A percentile compares a stretch with the other conserved stretches of the same genome.
These are phyloP conservation scores for Drosophila fuyamai DNA, from an alignment of 1,140 invertebrate species.

Conservation along the genomic window DNA sequence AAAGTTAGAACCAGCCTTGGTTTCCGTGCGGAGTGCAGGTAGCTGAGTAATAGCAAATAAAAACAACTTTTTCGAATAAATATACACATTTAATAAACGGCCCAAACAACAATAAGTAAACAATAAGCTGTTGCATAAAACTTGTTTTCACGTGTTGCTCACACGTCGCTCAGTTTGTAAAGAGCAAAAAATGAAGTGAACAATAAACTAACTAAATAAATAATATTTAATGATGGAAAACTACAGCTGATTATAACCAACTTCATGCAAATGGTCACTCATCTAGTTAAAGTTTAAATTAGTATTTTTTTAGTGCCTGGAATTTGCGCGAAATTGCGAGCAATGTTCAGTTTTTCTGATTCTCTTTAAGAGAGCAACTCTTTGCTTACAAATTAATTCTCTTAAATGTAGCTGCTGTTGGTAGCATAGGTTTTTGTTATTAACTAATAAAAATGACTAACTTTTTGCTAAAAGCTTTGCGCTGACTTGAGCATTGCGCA, in stretches of 20 bases:
- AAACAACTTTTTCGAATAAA: constrained; percentile 24
- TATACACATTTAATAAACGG: constrained; percentile 23
- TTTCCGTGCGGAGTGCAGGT: constrained; percentile 54
- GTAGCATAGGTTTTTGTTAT: constrained; percentile 9
- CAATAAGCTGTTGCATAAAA: constrained; percentile 69
- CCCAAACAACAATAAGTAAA: constrained; percentile 23
- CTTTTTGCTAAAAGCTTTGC: constrained; percentile 23
- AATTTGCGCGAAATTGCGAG: constrained; percentile 42
- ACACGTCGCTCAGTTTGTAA: constrained; percentile 34
- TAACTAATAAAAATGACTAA: constrained; percentile 42
- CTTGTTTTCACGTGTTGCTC: constrained; percentile 73
- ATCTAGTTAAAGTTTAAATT: constrained; percentile 26
- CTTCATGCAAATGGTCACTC: constrained; percentile 11
- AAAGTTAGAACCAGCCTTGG: constrained; percentile 4
- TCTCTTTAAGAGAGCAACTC: constrained; percentile 42
- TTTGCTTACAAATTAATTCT: constrained; percentile 20
- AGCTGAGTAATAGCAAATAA: constrained; percentile 34
- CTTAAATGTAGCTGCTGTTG: constrained; percentile 26
- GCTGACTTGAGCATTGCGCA: constrained; percentile 23
- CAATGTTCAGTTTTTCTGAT: constrained; percentile 9
- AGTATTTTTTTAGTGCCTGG: constrained; percentile 7
- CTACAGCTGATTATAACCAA: constrained; percentile 35
- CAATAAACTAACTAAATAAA: constrained; percentile 19
- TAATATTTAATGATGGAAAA: constrained; percentile 23
- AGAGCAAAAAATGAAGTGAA: constrained; percentile 48